phyloP scores from a whole-genome alignment of 2,797 vertebrate genomes.

The Apogon talboti region DNA sequence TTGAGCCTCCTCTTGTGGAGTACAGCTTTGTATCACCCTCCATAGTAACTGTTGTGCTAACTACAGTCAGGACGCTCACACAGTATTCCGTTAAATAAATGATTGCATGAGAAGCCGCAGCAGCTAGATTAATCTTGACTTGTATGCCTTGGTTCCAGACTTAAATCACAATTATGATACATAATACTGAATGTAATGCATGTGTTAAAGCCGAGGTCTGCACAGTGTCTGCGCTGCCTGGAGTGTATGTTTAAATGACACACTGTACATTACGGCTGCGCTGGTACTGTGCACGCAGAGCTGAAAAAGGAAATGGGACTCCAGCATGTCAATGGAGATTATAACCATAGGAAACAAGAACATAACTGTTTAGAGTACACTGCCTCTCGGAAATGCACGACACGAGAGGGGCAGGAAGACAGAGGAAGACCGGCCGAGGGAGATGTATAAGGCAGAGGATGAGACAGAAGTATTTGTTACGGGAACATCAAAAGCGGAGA shows the following conservation, averaged over 20 bases:
- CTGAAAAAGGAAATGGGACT: conserved; percentile 80
- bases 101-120: conserved; percentile 56
- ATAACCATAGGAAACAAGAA: conserved; percentile 78
- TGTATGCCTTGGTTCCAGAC: conserved; percentile 61
- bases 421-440: conserved; percentile 8
- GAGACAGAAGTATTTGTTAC: conserved; percentile 51
- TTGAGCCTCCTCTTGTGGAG: background rate
- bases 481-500: conserved; percentile 52
- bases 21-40: background rate
- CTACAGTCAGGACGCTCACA: conserved; percentile 20
- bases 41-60: conserved; percentile 12
- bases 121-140: conserved; percentile 58
- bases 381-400: conserved; percentile 66
- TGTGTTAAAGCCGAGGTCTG: conserved; percentile 71
- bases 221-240: conserved; percentile 59
- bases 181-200: conserved; percentile 75
- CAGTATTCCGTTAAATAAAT: conserved; percentile 49
- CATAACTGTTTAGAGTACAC: conserved; percentile 78
- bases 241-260: conserved; percentile 61
- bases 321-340: conserved; percentile 71
- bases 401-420: conserved; percentile 67
- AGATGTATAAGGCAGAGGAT: conserved; percentile 37
- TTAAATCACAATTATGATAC: conserved; percentile 80
- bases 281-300: conserved; percentile 42
- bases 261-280: conserved; percentile 53